These are phyloP conservation scores for Harmothoe impar DNA, from an alignment of 2,888 invertebrate genomes.

Conservation along the genomic window DNA sequence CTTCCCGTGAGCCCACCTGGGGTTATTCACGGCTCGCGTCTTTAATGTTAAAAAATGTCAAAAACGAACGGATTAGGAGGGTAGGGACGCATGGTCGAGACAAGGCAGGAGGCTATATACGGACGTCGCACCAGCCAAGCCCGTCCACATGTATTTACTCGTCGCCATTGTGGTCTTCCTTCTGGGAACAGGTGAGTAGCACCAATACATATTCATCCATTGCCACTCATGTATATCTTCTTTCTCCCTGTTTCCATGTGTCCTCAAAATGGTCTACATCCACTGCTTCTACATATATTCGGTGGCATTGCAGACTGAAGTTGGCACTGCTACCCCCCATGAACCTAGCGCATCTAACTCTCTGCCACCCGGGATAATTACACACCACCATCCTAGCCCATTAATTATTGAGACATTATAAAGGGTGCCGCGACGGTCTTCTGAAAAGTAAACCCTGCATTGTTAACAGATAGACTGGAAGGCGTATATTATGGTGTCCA, in stretches of 20 bases:
- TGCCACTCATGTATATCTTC: not conserved
- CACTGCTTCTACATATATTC: not conserved
- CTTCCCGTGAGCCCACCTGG: not conserved
- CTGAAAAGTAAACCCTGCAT: too few relatives aligned
- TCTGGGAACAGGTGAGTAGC: constrained; percentile 62
- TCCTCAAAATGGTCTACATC: not conserved
- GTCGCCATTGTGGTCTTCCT: constrained; percentile 59
- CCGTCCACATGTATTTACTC: constrained; percentile 61
- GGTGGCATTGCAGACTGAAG: not conserved
- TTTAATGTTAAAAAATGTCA: not conserved
- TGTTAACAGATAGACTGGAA: too few relatives aligned
- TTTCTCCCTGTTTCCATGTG: not conserved
- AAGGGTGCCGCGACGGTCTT: not conserved
- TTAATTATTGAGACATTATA: not conserved
- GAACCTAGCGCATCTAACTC: not conserved
- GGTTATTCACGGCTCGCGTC: not conserved
- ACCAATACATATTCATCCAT: not conserved
- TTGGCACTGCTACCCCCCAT: not conserved
- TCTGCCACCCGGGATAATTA: not conserved
- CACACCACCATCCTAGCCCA: not conserved
- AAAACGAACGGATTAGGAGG: constrained; percentile 6
- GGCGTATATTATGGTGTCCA: too few relatives aligned
- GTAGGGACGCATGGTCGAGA: constrained; percentile 18
- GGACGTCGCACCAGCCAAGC: constrained; percentile 56
- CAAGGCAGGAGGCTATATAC: constrained; percentile 32